Base-by-base conservation (phyloP, 2,888 invertebrate genomes). In the Agonopterix heracliana region DNA sequence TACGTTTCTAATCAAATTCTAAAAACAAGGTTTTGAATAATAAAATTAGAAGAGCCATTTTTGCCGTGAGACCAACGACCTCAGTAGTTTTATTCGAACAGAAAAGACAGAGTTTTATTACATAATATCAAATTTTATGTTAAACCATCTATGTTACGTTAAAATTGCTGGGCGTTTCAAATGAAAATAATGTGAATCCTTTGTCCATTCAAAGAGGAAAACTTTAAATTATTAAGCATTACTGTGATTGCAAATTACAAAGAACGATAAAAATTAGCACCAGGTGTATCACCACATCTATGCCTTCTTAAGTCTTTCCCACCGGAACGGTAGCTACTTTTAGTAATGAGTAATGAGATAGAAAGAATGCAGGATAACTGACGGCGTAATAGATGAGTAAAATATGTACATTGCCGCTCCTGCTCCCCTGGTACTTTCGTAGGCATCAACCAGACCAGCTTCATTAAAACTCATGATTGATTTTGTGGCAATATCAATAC, bases 331-430 rank as follows among this genome's bases (percentile, higher is more conserved):
- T 81, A 84, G 83, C 81, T 63, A 67, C 66, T 76, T 79, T 71
- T 78, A 84, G 82, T 85, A 83, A 76, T 84, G 80, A 85, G 71
- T 82, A 81, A 85, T 84, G 81, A 78, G 70, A 55, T 60, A 62
- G 61, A 72, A 75, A 74, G 75, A 78, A 78, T 68, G 73, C 73
- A 70, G 75, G 73, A 78, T 77, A 76, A 72, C 64, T 64, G 65
- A 63, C 64, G 62, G 49, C 53, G 63, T 68, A 68, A 75, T 68
- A 69, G 66, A 73, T 70, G 69, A 66, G 63, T 58, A 53, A 54
- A 56, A 59, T 63, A 63, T 62, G 65, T 61, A 44, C 55, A 57
- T 49, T 54, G 55, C 51, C 50, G 57, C 57, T 61, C 50, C 60
- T 68, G 61, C 58, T 61, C 53, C 55, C 60, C 60, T 60, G 61